These are phyloP conservation scores for Rhincodon typus DNA, from an alignment of 2,797 vertebrate species.

Conservation along the genomic window DNA sequence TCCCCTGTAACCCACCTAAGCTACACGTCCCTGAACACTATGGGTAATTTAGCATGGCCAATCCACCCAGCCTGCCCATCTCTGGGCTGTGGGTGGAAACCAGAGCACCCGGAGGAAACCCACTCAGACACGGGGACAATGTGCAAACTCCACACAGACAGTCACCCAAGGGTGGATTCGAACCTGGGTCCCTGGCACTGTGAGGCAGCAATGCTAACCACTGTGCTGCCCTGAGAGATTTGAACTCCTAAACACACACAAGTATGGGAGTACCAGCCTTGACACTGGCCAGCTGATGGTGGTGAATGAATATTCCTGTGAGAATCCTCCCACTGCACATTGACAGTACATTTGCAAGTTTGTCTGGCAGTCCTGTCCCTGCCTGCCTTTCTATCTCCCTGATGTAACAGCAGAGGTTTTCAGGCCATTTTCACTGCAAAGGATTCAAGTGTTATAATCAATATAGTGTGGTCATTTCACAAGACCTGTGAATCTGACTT, in stretches of 20 bases:
- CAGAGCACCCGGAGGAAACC: no score
- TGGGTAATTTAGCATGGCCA: no score
- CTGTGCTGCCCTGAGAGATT: neutral
- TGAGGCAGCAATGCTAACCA: no score
- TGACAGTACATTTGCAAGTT: neutral
- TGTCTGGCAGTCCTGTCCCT: neutral
- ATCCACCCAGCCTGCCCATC: no score
- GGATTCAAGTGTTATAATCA: neutral
- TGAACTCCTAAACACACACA: neutral
- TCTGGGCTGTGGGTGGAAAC: no score
- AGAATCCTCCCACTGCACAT: conserved; percentile 3
- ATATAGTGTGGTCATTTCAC: neutral
- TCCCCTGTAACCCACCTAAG: no score
- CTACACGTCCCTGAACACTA: no score
- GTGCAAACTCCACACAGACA: no score
- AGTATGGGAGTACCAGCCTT: neutral
- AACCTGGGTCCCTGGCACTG: no score
- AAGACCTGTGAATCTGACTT: no score
- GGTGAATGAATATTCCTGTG: conserved; percentile 18
- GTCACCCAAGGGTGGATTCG: no score
- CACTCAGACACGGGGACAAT: no score
- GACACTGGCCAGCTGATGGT: neutral
- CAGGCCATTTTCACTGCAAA: neutral
- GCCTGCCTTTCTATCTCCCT: neutral
- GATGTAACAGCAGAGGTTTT: neutral